Evolutionary conservation across 2,888 invertebrate species (phyloP), one percentile per base, ranked within the genome.

Genomic region (Pheosia gnoma): DNA sequence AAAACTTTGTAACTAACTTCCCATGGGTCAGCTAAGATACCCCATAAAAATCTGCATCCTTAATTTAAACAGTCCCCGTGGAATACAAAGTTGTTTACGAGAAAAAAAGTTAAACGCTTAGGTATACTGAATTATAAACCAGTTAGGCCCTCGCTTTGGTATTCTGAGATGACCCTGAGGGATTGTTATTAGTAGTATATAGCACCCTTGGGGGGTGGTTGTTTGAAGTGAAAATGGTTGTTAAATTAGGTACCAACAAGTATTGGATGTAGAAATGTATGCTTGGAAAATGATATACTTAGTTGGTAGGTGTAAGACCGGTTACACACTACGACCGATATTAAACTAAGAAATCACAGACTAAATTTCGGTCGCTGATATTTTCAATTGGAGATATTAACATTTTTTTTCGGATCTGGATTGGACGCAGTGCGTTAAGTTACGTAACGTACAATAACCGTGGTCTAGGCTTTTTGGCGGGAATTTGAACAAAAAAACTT

Each of bases 71-170:
- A 56, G 41, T 43, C 56, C 56, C 56, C 11, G n/a, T 13, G 39
- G 41, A 43, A 4, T 13, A 63, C 61, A 58, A 73, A 73, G 52
- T 75, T 73, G 67, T 73, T 73, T 73, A 74, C 67, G 67, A 67
- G 56, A 9, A 68, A 72, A 71, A 68, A 62, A 57, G 59, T 59
- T 57, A 63, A 66, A 65, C 64, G 71, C 74, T 75, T 75, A 66
- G 13, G 39, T 41, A 39, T 13, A 36, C 56, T 56, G 56, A 56
- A 56, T 56, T 56, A 56, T 56, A 56, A 43, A 56, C 13, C n/a
- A 41, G 41, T 41, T 41, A 56, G 43, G 13, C 39, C 56, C 56
- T 5, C 25, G 41, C 41, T 56, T 56, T 41, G 5, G 43, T 56
- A 56, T 56, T 56, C 56, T 13, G 41, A 43, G 41, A 56, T 13